A percentile compares a stretch with the other conserved stretches of the same genome.
These are phyloP conservation scores for Hycleus cichorii DNA, from an alignment of 1,140 invertebrate genomes.

Conservation along the genomic window DNA sequence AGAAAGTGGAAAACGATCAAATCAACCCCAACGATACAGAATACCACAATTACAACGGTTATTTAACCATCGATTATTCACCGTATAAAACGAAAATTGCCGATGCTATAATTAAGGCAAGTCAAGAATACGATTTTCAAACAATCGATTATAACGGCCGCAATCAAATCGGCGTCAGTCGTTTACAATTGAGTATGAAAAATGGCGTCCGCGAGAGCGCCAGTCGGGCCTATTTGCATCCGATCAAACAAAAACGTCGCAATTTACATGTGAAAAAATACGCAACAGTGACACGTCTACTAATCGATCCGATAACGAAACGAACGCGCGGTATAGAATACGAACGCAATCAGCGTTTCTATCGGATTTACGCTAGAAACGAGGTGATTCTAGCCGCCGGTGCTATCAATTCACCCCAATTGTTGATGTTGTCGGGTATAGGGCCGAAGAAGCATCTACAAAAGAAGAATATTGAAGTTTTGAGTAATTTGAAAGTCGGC, in stretches of 20 bases:
- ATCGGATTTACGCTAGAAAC: slow-evolving; percentile 53
- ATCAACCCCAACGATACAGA: slow-evolving; percentile 45
- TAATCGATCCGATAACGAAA: slow-evolving; percentile 62
- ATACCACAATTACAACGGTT: slow-evolving; percentile 46
- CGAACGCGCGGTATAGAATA: slow-evolving; percentile 58
- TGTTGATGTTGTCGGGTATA: slow-evolving; percentile 76
- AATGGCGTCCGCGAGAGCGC: slow-evolving; percentile 68
- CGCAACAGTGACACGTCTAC: slow-evolving; percentile 59
- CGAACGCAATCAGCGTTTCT: slow-evolving; percentile 44
- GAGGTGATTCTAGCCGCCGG: slow-evolving; percentile 74
- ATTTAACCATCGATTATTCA: slow-evolving; percentile 51
- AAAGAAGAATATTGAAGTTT: slow-evolving; percentile 50
- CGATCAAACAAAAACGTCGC: slow-evolving; percentile 46
- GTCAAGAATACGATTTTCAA: slow-evolving; percentile 56
- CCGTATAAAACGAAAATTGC: slow-evolving; percentile 53
- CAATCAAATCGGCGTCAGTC: slow-evolving; percentile 51
- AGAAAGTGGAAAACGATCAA: slow-evolving; percentile 64
- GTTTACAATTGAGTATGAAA: slow-evolving; percentile 57
- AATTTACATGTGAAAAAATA: slow-evolving; percentile 61
- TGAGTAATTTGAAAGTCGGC: slow-evolving; percentile 68
- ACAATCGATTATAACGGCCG: slow-evolving; percentile 67
- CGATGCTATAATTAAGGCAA: slow-evolving; percentile 60
- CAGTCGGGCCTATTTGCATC: slow-evolving; percentile 65
- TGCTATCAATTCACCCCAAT: slow-evolving; percentile 65
- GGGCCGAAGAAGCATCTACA: slow-evolving; percentile 64